These are phyloP conservation scores for Steatornis caripensis DNA, from an alignment of 2,113 vertebrate species.

Conservation along the genomic window DNA sequence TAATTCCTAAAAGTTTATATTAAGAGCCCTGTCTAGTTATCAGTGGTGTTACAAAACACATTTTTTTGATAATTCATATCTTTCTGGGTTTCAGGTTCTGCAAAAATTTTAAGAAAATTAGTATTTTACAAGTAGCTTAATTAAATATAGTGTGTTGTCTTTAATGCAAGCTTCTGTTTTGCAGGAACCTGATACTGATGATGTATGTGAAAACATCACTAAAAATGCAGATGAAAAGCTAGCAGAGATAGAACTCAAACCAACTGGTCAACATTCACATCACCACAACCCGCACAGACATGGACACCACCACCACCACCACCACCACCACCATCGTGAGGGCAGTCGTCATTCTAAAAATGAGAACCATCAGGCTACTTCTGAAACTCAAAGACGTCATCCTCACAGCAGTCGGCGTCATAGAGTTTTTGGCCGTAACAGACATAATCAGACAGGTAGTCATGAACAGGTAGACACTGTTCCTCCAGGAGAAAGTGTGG, in stretches of 20 bases:
- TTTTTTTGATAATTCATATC: not conserved
- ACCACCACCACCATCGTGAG: not conserved
- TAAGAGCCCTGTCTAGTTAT: not conserved
- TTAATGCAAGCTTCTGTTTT: not conserved
- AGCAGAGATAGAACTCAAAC: not conserved
- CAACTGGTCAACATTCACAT: not conserved
- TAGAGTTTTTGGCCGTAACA: not conserved
- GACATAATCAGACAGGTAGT: not conserved
- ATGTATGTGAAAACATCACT: slow-evolving; percentile 64
- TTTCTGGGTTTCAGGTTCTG: not conserved
- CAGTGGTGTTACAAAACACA: not conserved
- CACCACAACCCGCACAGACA: not conserved
- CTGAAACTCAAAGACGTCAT: not conserved
- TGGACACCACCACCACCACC: not conserved
- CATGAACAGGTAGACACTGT: slow-evolving; percentile 8
- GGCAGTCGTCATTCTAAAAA: not conserved
- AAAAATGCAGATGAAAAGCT: not conserved
- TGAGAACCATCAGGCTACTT: not conserved
- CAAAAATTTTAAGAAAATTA: not conserved
- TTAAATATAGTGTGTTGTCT: not conserved
- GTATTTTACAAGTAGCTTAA: not conserved
- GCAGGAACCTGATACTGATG: slow-evolving; percentile 53
- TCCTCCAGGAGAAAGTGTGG: slow-evolving; percentile 16
- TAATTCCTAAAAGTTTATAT: not conserved
- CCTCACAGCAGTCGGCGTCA: not conserved